A percentile compares a stretch with the other conserved stretches of the same genome.
Conservation (phyloP, 2,113 vertebrate genomes). For the Neodon shergylaensis region DNA sequence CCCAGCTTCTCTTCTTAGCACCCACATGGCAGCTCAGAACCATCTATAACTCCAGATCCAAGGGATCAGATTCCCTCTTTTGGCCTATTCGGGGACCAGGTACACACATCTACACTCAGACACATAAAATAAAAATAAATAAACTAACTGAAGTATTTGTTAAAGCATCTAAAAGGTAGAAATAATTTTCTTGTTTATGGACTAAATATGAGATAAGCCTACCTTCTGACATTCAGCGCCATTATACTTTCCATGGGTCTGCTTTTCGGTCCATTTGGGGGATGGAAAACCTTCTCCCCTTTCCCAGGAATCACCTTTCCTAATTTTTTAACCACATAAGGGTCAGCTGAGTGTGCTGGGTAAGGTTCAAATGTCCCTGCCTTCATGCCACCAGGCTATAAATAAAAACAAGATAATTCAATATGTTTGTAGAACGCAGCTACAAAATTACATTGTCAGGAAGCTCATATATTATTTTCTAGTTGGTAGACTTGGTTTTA, state of each 20-base stretch:
- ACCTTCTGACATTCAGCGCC: constrained; percentile 88
- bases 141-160: neutral
- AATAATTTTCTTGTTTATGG: neutral
- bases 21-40: neutral
- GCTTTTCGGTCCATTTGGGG: constrained; percentile 87
- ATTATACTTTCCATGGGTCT: constrained; percentile 89
- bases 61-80: neutral
- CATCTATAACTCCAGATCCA: neutral
- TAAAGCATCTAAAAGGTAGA: neutral
- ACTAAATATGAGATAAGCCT: constrained; percentile 59
- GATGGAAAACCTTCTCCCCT: constrained; percentile 84
- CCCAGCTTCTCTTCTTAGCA: neutral
- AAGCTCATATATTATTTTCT: neutral
- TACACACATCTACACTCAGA: neutral
- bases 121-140: neutral
- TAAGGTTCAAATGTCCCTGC: constrained; percentile 90
- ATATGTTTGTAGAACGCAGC: neutral
- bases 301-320: constrained; percentile 60
- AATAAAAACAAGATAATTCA: constrained; percentile 24
- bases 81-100: neutral
- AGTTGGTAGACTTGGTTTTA: constrained; percentile 15
- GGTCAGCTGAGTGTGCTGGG: constrained; percentile 87
- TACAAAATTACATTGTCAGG: neutral
- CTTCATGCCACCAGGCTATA: constrained; percentile 90
- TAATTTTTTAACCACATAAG: constrained; percentile 76